Evolutionary conservation across 1,140 invertebrate species (phyloP), one percentile per base, ranked within the genome.

Genomic region (Drosophila bocki): DNA sequence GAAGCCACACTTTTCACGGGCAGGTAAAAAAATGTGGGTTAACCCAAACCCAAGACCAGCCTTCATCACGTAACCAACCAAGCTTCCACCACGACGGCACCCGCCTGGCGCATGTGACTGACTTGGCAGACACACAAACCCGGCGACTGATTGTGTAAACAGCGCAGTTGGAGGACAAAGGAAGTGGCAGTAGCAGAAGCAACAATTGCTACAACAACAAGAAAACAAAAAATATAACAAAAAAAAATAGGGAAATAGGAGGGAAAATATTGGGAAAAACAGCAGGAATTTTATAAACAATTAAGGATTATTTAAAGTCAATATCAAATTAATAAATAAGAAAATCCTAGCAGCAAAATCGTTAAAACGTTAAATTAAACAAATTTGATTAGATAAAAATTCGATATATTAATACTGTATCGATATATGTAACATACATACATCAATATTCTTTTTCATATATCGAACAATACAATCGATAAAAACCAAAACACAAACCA

Each of bases 131-230:
- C 62, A 72, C 37, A 35, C 32, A 42, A 50, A 54, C 41, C 39
- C 41, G 26, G 29, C 33, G 33, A 35, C 17, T 74, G 84, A 80
- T 87, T 87, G 85, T 90, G 77, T 90, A 88, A 87, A 71, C 80
- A 44, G 41, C 65, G 39, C 71, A 57, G 62, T 54, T 72, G 75
- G 59, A 75, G 78, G 53, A 61, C 70, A 67, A 68, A 39, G 47
- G 47, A 29, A 45, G n/a, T 50, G 26, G 60, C 53, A 45, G 33
- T 11, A 15, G 26, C 11, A 48, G 35, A 1, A 47, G 35, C 26
- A 50, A 33, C 64, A 65, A 33, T 37, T 45, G 11, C 44, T 39
- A 15, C n/a, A 19, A 13, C 8, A 9, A 15, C 13, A 56, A 12
- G 7, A 26, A 12, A 7, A 37, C 19, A 22, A 17, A 22, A 54